Evolutionary conservation across 2,888 invertebrate species (phyloP).

Genomic region (Salticus scenicus): DNA sequence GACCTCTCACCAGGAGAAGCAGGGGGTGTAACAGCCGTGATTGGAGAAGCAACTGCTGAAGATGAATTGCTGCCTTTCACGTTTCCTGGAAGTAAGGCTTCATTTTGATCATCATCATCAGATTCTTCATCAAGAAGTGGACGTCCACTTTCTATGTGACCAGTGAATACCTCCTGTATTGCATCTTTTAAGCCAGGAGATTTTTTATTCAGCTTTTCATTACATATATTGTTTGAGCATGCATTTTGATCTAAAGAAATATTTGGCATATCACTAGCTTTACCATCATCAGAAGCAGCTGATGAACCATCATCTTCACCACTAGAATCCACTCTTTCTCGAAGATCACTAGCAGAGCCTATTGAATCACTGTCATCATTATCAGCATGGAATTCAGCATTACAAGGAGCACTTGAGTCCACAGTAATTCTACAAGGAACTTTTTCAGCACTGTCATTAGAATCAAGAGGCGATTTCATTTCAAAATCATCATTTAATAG

Average conservation of each 20-base stretch:
- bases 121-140: constrained; percentile 85
- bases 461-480: constrained; percentile 71
- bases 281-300: constrained; percentile 30
- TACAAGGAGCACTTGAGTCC: constrained; percentile 24
- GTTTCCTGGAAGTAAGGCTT: constrained; percentile 30
- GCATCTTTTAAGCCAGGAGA: constrained; percentile 39
- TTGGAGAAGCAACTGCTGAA: constrained; percentile 35
- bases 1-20: constrained; percentile 46
- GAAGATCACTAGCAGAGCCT: constrained; percentile 71
- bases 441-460: constrained; percentile 34
- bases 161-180: constrained; percentile 70
- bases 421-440: constrained; percentile 32
- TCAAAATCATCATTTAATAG: constrained; percentile 78
- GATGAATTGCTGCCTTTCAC: constrained; percentile 49
- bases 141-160: constrained; percentile 81
- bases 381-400: constrained; percentile 37
- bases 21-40: constrained; percentile 47
- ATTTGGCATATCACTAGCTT: constrained; percentile 13
- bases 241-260: constrained; percentile 30
- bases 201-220: constrained; percentile 35
- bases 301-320: constrained; percentile 62
- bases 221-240: constrained; percentile 27
- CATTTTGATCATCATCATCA: constrained; percentile 77
- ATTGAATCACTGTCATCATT: constrained; percentile 71
- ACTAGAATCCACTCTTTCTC: constrained; percentile 69